These are phyloP conservation scores for Drosophila cardini DNA, from an alignment of 1,140 invertebrate genomes.

Conservation along the genomic window DNA sequence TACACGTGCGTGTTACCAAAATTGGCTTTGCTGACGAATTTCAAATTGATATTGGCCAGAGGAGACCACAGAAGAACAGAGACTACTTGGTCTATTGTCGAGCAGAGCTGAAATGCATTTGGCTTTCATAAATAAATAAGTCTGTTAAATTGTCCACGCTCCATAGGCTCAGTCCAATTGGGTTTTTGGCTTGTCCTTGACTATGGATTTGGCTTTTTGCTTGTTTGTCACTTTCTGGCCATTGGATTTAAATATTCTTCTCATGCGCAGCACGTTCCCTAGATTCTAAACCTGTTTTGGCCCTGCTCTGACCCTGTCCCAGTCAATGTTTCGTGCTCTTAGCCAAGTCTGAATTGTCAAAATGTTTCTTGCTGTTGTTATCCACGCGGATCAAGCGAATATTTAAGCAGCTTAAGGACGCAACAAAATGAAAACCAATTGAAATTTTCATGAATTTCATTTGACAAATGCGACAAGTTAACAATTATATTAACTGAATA, in stretches of 20 bases:
- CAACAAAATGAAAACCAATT: constrained; percentile 66
- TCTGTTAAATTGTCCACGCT: constrained; percentile 71
- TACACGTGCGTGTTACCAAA: constrained; percentile 53
- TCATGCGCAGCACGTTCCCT: constrained; percentile 65
- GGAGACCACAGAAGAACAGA: constrained; percentile 23
- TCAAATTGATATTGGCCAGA: constrained; percentile 72
- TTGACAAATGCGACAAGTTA: constrained; percentile 22
- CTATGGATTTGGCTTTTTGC: constrained; percentile 21
- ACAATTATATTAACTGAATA: background rate
- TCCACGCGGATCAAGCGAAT: constrained; percentile 57
- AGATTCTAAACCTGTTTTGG: background rate
- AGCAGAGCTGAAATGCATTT: constrained; percentile 63
- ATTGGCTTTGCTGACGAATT: constrained; percentile 58
- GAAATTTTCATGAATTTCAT: constrained; percentile 63
- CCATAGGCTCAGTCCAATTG: constrained; percentile 15
- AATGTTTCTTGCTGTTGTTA: constrained; percentile 18
- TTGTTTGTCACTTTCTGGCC: constrained; percentile 66
- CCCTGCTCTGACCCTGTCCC: background rate
- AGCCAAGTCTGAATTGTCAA: constrained; percentile 47
- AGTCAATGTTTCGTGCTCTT: background rate
- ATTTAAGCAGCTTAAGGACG: constrained; percentile 69
- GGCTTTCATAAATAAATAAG: constrained; percentile 76
- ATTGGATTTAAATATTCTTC: constrained; percentile 69
- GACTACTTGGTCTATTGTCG: constrained; percentile 42
- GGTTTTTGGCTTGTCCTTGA: constrained; percentile 1